Evolutionary conservation across 1,140 invertebrate species (phyloP), one percentile per base, ranked within the genome.

Genomic region (Drosophila bipectinata): DNA sequence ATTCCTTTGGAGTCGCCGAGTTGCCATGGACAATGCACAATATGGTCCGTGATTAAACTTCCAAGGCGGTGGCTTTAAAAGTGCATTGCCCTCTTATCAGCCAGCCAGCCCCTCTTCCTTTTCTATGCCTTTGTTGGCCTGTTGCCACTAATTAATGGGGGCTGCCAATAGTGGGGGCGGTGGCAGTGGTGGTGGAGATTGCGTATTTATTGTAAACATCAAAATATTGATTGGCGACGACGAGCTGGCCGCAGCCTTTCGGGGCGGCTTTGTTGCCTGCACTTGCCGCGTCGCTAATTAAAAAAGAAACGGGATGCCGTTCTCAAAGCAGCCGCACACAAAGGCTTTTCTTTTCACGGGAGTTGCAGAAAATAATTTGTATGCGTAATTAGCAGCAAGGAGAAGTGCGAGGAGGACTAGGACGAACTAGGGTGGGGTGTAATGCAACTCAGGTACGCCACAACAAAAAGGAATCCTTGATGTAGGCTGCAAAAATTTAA

Each of bases 141-240:
- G 56, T 54, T 87, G 72, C 75, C 78, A 76, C 82, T 87, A 87
- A 88, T 88, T 87, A 88, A 73, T 30, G 69, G 39, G 49, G 58
- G 69, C 61, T 64, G 41, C 53, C 12, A 34, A 24, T 15, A 6
- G 21, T 21, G 18, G n/a, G 15, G 30, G 37, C 39, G 39, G 8
- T 32, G 39, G 39, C 39, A 14, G 6, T 4, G 14, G n/a, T 4
- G 14, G 3, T 4, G 34, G 10, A 10, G 34, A 18, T 51, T 81
- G 74, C 58, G 58, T 57, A 75, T 78, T 87, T 88, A 79, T 72
- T 88, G 82, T 66, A 87, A 88, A 88, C 83, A 87, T 49, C 45
- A 73, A 88, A 88, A 79, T 87, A 87, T 87, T 87, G 82, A 87
- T 87, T 82, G 69, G 39, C 54, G 47, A 41, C 72, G 61, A 49